Conservation (phyloP, 1,140 invertebrate species). For the silkworm (Bombyx mori) region DNA sequence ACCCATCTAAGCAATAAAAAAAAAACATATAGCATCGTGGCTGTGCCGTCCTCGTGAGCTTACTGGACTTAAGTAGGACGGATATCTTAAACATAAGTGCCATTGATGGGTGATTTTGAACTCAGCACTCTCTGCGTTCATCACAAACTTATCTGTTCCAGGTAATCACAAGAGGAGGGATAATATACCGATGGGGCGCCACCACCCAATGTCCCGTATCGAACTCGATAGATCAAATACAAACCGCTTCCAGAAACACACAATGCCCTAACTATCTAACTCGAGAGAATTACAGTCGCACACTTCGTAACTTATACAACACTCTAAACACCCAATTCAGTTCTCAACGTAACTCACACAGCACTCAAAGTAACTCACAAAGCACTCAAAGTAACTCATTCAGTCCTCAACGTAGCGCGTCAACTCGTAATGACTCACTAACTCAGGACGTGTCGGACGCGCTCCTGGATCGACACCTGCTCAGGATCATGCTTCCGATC, state of each 20-base stretch:
- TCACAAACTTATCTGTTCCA: constrained; percentile 9
- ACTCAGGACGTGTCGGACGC: constrained; percentile 17
- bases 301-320: not conserved
- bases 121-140: too few species aligned
- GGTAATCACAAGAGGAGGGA: constrained; percentile 60
- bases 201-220: constrained; percentile 54
- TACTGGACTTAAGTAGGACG: too few species aligned
- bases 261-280: constrained; percentile 15
- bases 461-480: constrained; percentile 32
- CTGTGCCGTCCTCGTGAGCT: too few species aligned
- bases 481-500: constrained; percentile 48
- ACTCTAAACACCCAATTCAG: too few species aligned
- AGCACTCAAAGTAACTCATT: not conserved
- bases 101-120: too few species aligned
- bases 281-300: not conserved
- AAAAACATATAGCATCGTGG: too few species aligned
- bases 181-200: constrained; percentile 56
- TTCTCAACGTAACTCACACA: too few species aligned
- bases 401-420: not conserved
- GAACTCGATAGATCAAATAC: constrained; percentile 25
- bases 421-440: not conserved
- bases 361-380: too few species aligned
- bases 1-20: too few species aligned
- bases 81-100: too few species aligned
- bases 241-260: constrained; percentile 26